These are phyloP conservation scores for Orchesella flavescens DNA, from an alignment of 2,888 invertebrate species.

Conservation along the genomic window DNA sequence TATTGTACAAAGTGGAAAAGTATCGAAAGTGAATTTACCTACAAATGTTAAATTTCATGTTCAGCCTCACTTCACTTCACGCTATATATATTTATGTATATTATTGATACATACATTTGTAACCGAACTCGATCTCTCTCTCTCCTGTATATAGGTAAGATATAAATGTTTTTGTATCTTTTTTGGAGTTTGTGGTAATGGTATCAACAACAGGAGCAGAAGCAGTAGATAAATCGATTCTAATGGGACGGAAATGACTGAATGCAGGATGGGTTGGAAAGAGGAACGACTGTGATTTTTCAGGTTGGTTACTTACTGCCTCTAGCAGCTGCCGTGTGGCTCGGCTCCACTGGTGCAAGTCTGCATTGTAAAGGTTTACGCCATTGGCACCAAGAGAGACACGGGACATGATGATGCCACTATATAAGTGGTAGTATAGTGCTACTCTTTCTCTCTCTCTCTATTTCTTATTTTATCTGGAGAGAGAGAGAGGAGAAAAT, in stretches of 20 bases:
- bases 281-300: slow-evolving; percentile 61
- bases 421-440: background rate
- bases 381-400: slow-evolving; percentile 22
- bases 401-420: slow-evolving; percentile 9
- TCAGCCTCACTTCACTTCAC: background rate
- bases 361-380: slow-evolving; percentile 1
- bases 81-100: background rate
- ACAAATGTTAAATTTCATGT: slow-evolving; percentile 1
- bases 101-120: background rate
- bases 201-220: slow-evolving; percentile 42
- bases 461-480: background rate
- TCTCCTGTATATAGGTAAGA: background rate
- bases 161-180: slow-evolving; percentile 31
- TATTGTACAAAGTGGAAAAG: slow-evolving; percentile 21
- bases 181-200: slow-evolving; percentile 35
- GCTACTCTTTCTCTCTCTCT: background rate
- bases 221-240: slow-evolving; percentile 66
- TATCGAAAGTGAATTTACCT: slow-evolving; percentile 31
- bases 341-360: background rate
- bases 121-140: too few species aligned
- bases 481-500: slow-evolving; percentile 18
- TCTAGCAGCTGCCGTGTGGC: slow-evolving; percentile 44
- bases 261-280: slow-evolving; percentile 63
- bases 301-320: slow-evolving; percentile 54
- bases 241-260: slow-evolving; percentile 70